Evolutionary conservation across 2,797 vertebrate species (phyloP), one percentile per base, ranked within the genome.

Genomic region (Setipinna tenuifilis): DNA sequence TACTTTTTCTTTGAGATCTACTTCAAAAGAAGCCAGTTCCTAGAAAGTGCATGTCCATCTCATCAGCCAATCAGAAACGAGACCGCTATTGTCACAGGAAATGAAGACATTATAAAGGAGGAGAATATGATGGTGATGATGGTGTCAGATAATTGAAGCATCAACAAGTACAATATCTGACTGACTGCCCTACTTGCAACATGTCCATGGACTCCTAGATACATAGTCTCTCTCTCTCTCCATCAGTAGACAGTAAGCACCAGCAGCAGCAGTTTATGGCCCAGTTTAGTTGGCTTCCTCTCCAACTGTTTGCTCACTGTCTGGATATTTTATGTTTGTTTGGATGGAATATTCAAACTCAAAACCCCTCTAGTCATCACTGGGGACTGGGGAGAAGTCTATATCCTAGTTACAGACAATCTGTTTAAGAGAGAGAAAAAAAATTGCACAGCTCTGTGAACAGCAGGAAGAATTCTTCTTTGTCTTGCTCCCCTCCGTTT

Each of bases 251-350:
- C 25, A 16, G 65, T 2, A 1, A 71, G 65, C 65, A 71, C 25
- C 65, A 71, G 65, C 10, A 71, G 65, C 65, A 71, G 65, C 65
- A 71, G 65, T 28, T 31, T 28, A 71, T 71, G 65, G 28, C 65
- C 65, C 65, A 71, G 65, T 71, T 71, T 14, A 35, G 25, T 2
- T 71, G 12, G 65, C 28, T 28, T 71, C 14, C 65, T 17, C 28
- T 17, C 2, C 5, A 6, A 6, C 12, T 71, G 65, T 71, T 5
- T 71, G 65, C 65, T 35, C 23, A 11, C 25, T 14, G 65, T 71
- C 28, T 71, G 12, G 65, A 17, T 25, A 17, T 41, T 71, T 31
- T 71, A 17, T 35, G 28, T 31, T 71, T 71, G 28, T 71, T 71
- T 71, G 65, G 65, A 16, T 68, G 25, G 25, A 68, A 68, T 68